Evolutionary conservation across 2,797 vertebrate genomes (phyloP).

Genomic region (Gastrophryne carolinensis): DNA sequence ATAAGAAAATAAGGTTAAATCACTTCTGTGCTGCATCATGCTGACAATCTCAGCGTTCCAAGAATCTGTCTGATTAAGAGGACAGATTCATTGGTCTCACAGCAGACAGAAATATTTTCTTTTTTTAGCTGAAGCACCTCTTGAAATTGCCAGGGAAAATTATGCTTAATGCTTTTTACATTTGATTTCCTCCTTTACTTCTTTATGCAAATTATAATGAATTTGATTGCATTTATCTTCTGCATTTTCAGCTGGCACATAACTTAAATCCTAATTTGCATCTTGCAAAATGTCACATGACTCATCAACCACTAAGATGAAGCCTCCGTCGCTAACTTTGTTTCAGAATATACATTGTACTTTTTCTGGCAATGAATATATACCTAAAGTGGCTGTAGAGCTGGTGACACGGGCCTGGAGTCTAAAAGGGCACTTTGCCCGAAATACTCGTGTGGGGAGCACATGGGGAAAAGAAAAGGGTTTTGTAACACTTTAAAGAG

Average conservation of each 20-base stretch:
- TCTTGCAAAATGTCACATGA: slow-evolving; percentile 24
- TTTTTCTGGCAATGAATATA: too few species aligned
- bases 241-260: slow-evolving; percentile 35
- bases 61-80: slow-evolving; percentile 51
- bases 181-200: slow-evolving; percentile 52
- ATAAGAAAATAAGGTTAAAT: slow-evolving; percentile 33
- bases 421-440: too few species aligned
- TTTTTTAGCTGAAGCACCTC: slow-evolving; percentile 53
- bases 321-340: neutral
- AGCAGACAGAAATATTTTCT: slow-evolving; percentile 44
- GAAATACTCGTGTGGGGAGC: too few species aligned
- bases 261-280: slow-evolving; percentile 44
- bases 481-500: too few species aligned
- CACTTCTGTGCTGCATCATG: slow-evolving; percentile 31
- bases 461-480: too few species aligned
- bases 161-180: slow-evolving; percentile 48
- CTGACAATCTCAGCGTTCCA: slow-evolving; percentile 20
- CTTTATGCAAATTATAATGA: slow-evolving; percentile 49
- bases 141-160: slow-evolving; percentile 49
- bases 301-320: slow-evolving; percentile 11
- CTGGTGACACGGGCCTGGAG: too few species aligned
- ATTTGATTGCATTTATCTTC: slow-evolving; percentile 46
- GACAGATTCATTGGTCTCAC: slow-evolving; percentile 44
- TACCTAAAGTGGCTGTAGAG: too few species aligned
- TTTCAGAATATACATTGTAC: too few species aligned